phyloP scores from a whole-genome alignment of 2,113 vertebrate genomes.

The Cercocebus atys region DNA sequence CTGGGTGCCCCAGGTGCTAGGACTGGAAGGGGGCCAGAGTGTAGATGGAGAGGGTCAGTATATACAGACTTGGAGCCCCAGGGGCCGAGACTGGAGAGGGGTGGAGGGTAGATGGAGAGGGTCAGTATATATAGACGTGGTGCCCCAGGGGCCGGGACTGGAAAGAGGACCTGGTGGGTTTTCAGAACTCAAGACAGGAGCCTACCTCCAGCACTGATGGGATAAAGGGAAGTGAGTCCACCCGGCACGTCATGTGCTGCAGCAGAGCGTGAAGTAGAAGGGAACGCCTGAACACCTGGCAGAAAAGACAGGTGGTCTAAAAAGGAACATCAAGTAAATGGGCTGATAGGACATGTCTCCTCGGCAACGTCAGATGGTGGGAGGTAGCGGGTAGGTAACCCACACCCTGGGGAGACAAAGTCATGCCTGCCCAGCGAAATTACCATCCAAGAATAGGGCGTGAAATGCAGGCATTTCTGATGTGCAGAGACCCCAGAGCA shows the following conservation, averaged over 20 bases:
- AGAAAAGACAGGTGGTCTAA: not conserved
- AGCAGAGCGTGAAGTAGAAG: not conserved
- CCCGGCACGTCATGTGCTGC: rapidly evolving
- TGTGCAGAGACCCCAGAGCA: not conserved
- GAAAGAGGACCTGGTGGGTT: not conserved
- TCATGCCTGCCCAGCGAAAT: not conserved
- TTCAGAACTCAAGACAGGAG: not conserved
- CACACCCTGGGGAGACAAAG: not conserved
- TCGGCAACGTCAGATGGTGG: not conserved
- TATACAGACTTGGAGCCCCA: too few species aligned
- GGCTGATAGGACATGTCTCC: not conserved
- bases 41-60: too few species aligned
- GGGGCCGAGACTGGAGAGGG: too few species aligned
- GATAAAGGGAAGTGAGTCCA: not conserved
- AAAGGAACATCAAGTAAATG: not conserved
- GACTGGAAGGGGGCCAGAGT: too few species aligned
- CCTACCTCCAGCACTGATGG: not conserved
- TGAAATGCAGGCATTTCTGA: not conserved
- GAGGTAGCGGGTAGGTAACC: rapidly evolving
- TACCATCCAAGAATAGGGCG: rapidly evolving
- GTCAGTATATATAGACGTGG: too few species aligned
- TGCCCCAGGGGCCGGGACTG: too few species aligned
- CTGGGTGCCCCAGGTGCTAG: too few species aligned
- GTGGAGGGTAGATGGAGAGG: too few species aligned
- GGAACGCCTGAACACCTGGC: rapidly evolving